phyloP scores from a whole-genome alignment of 2,797 vertebrate species.

The Lepus oiostolus region DNA sequence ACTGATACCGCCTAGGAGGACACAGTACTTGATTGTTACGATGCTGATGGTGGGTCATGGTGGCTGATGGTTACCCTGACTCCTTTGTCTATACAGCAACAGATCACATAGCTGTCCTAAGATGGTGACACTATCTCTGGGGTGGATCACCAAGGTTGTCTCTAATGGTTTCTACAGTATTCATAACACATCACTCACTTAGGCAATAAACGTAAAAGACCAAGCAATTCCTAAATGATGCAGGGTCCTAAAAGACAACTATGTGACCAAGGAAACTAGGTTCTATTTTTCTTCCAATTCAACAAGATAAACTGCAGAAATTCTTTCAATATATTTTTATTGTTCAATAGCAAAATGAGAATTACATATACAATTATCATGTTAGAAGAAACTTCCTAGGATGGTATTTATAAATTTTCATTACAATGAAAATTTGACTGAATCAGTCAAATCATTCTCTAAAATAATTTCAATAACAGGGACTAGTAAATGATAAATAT shows the following conservation, averaged over 20 bases:
- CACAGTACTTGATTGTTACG: not conserved
- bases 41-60: not conserved
- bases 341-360: conserved; percentile 61
- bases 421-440: conserved; percentile 26
- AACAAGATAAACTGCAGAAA: conserved; percentile 4
- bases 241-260: not conserved
- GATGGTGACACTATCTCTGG: not conserved
- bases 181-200: not conserved
- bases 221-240: not conserved
- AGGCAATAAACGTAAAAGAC: not conserved
- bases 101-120: not conserved
- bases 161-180: not conserved
- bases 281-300: conserved; percentile 34
- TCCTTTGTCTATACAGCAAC: not conserved
- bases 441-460: conserved; percentile 29
- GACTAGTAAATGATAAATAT: conserved; percentile 9
- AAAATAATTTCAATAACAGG: conserved; percentile 37
- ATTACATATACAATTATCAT: not conserved
- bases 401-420: conserved; percentile 6
- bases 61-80: not conserved
- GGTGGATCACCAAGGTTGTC: not conserved
- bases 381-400: not conserved
- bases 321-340: not conserved
- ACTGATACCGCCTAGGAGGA: not conserved
- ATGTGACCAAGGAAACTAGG: not conserved